Conservation (phyloP, 2,888 invertebrate genomes). For the Oscheius sp. region DNA sequence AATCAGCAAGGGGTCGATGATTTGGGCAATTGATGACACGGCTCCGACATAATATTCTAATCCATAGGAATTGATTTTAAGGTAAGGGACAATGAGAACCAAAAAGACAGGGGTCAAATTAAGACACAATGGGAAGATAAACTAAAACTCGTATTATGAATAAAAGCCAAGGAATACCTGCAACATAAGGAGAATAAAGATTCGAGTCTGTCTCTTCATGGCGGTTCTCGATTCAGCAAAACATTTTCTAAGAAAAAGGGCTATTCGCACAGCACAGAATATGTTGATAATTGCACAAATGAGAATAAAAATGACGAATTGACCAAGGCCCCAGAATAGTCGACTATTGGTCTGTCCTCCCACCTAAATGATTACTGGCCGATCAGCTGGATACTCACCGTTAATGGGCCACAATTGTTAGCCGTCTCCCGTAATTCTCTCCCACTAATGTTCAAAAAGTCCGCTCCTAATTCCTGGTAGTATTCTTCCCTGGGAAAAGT, state of each 20-base stretch:
- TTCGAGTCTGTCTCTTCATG: not conserved
- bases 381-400: not conserved
- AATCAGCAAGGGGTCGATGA: slow-evolving; percentile 8
- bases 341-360: not conserved
- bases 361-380: not conserved
- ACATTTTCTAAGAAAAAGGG: slow-evolving; percentile 7
- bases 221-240: slow-evolving; percentile 5
- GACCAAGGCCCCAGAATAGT: slow-evolving; percentile 3
- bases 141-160: not conserved
- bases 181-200: slow-evolving; percentile 8
- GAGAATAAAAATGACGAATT: slow-evolving; percentile 4
- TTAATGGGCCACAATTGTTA: slow-evolving; percentile 3
- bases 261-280: slow-evolving; percentile 1
- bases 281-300: slow-evolving; percentile 9
- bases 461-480: not conserved
- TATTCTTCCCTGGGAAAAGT: not conserved
- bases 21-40: slow-evolving; percentile 3
- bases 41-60: not conserved
- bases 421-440: not conserved
- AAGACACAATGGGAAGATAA: slow-evolving; percentile 5
- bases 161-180: not conserved
- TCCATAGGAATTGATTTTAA: not conserved
- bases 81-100: not conserved
- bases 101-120: slow-evolving; percentile 6
- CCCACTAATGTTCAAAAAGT: not conserved